Base-by-base conservation (phyloP, 30 jellyfish, hydroid and myxozoan species). In the Morbakka virulenta region DNA sequence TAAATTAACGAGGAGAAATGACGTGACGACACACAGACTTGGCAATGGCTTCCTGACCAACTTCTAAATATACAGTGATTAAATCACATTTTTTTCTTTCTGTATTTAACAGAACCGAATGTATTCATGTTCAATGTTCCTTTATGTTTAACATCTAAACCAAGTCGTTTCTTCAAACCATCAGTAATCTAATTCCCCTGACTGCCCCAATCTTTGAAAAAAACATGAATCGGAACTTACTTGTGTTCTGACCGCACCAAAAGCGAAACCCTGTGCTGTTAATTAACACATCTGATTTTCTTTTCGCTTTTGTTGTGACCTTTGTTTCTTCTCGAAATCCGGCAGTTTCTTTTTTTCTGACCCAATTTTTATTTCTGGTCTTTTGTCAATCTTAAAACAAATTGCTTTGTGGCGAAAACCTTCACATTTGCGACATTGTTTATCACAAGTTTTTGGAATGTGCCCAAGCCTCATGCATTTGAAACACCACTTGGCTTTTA, bases 401-500 rank as follows among this genome's bases (percentile, higher is more conserved):
- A 76, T 1, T 1, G 69, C 66, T n/a, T 52, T 62, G 69, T 76
- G 73, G 28, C 63, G 77, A 1, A 1, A 11, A 3, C 79, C 78
- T 34, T 22, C 1, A 28, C 87, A 53, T 1, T 4, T n/a, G 24
- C 41, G 17, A 28, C 84, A 72, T 35, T 20, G 35, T 21, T n/a
- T n/a, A n/a, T 4, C 0, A 62, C 87, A 64, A 1, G 14, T 25
- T 36, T 78, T 35, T 32, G 89, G 66, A 2, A 12, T 17, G 17
- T 78, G 89, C 31, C 89, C 81, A 13, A 41, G 13, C 11, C 31
- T 77, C 21, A 77, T 20, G 32, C 88, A 77, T 23, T 77, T 24
- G 62, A 52, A 77, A 26, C 80, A 63, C 9, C 80, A 4, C 22
- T 53, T 63, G 13, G 80, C 80, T 36, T 77, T 36, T 36, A 20